Conservation (phyloP, 2,888 invertebrate species). For the Eupithecia tripunctaria region DNA sequence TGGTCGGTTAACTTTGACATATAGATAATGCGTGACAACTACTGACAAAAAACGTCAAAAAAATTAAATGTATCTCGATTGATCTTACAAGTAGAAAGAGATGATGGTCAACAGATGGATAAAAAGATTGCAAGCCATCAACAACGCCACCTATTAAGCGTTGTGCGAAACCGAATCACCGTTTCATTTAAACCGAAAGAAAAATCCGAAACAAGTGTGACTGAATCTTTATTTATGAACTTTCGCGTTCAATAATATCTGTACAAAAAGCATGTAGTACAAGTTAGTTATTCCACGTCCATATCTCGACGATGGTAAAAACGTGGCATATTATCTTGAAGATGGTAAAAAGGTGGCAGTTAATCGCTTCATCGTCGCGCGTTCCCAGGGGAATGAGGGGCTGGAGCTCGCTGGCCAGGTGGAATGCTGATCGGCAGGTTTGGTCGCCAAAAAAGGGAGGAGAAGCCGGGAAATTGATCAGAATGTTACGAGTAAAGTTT, state of each 20-base stretch:
- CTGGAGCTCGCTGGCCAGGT: background rate
- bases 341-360: slow-evolving; percentile 6
- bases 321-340: slow-evolving; percentile 36
- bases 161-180: background rate
- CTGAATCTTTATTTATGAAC: slow-evolving; percentile 1
- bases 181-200: background rate
- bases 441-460: background rate
- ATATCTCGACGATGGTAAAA: slow-evolving; percentile 44
- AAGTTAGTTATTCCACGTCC: slow-evolving; percentile 24
- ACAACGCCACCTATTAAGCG: background rate
- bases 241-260: slow-evolving; percentile 4
- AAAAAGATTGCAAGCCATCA: no score
- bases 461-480: background rate
- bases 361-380: slow-evolving; percentile 44
- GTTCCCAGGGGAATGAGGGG: slow-evolving; percentile 34
- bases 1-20: no score
- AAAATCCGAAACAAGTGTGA: background rate
- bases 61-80: no score
- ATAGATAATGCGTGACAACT: no score
- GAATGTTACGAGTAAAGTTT: background rate
- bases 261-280: slow-evolving; percentile 27
- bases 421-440: slow-evolving; percentile 13
- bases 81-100: no score
- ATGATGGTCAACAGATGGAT: no score
- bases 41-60: no score